Evolutionary conservation across 92 coral and sea anemone genomes (phyloP).

Genomic region (Scolanthus callimorphus): DNA sequence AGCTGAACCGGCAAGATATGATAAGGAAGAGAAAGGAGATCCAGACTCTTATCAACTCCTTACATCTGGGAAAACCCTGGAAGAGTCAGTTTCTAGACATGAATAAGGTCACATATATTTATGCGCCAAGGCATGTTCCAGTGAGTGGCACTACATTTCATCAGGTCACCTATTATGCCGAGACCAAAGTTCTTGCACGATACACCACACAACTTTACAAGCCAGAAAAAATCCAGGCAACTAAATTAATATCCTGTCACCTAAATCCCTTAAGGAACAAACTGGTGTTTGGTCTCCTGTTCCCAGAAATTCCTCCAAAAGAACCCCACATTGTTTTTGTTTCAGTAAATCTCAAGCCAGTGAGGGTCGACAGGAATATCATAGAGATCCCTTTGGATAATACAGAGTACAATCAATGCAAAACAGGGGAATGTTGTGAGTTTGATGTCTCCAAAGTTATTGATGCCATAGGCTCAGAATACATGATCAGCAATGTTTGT

Average conservation of each 20-base stretch:
- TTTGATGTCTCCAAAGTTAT: constrained; percentile 58
- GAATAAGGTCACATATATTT: constrained; percentile 39
- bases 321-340: constrained; percentile 51
- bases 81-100: constrained; percentile 33
- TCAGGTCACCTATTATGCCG: constrained; percentile 31
- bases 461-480: constrained; percentile 64
- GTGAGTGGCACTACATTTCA: constrained; percentile 74
- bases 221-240: constrained; percentile 51
- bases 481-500: constrained; percentile 52
- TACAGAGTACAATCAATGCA: constrained; percentile 36
- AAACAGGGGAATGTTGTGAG: constrained; percentile 24
- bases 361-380: constrained; percentile 43
- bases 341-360: constrained; percentile 34
- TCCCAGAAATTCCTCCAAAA: constrained; percentile 53
- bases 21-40: constrained; percentile 51
- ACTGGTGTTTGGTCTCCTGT: constrained; percentile 57
- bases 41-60: constrained; percentile 57
- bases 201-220: constrained; percentile 56
- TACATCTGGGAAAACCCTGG: constrained; percentile 77
- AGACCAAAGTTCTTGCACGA: constrained; percentile 44
- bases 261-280: constrained; percentile 52
- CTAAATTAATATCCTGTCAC: constrained; percentile 46
- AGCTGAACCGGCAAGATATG: constrained; percentile 57
- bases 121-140: constrained; percentile 69
- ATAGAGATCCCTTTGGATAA: constrained; percentile 20